A percentile compares a stretch with the other conserved stretches of the same genome.
phyloP scores from a whole-genome alignment of 2,113 vertebrate species.

The Plectropomus leopardus region DNA sequence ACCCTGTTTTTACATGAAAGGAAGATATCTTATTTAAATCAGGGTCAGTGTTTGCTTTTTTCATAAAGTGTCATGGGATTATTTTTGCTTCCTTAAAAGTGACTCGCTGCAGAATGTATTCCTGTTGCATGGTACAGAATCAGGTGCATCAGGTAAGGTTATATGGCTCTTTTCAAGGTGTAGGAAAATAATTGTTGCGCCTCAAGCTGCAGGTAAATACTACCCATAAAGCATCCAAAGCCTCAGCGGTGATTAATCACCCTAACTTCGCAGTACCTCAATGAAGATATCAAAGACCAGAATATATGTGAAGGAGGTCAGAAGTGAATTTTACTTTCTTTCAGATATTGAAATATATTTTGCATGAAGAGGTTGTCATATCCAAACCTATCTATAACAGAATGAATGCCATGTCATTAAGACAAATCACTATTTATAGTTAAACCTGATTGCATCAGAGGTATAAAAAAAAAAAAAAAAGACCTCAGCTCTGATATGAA shows the following conservation, averaged over 20 bases:
- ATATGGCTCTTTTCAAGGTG: too few relatives aligned
- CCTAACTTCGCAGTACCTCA: constrained; percentile 23
- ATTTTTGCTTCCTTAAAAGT: constrained; percentile 77
- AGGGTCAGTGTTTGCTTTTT: constrained; percentile 44
- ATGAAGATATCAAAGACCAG: constrained; percentile 60
- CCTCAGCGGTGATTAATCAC: constrained; percentile 57
- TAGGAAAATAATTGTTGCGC: not conserved
- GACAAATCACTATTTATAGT: constrained; percentile 24
- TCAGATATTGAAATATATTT: constrained; percentile 45
- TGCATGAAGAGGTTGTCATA: constrained; percentile 64
- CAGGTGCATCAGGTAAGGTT: not conserved
- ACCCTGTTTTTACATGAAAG: constrained; percentile 36
- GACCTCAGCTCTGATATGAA: too few relatives aligned
- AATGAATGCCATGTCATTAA: constrained; percentile 30
- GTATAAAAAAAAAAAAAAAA: constrained; percentile 7
- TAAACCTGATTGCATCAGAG: constrained; percentile 34
- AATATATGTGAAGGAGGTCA: constrained; percentile 31
- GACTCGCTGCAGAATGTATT: constrained; percentile 84
- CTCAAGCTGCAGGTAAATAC: constrained; percentile 39
- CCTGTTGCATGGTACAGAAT: constrained; percentile 74
- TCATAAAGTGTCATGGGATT: constrained; percentile 77
- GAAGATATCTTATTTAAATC: constrained; percentile 35
- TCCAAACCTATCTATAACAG: constrained; percentile 39
- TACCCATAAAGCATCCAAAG: constrained; percentile 64
- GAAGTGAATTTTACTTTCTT: constrained; percentile 39